Evolutionary conservation across 2,888 invertebrate genomes (phyloP).

Genomic region (Scrobipalpa costella): DNA sequence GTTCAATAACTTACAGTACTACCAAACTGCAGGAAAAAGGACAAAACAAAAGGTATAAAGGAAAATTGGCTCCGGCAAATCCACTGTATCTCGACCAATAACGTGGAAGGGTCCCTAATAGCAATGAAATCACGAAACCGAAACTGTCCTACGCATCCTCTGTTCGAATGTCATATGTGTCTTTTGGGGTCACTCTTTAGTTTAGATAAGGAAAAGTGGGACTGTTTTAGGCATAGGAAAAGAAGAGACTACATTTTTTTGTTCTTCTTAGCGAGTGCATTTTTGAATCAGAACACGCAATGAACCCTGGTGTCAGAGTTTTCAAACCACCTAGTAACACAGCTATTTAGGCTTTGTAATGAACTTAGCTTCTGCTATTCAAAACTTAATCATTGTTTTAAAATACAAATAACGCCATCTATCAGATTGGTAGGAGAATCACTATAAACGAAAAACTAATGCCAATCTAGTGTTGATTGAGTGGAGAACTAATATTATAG

Average conservation of each 20-base stretch:
- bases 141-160: conserved; percentile 71
- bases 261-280: neutral
- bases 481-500: too few relatives aligned
- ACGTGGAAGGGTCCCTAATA: conserved; percentile 78
- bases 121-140: conserved; percentile 80
- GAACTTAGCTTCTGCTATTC: too few relatives aligned
- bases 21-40: conserved; percentile 80
- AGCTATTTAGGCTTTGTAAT: too few relatives aligned
- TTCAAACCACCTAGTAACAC: too few relatives aligned
- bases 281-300: neutral
- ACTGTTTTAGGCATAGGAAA: neutral
- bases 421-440: too few relatives aligned
- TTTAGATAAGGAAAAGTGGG: conserved; percentile 18
- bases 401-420: too few relatives aligned
- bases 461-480: too few relatives aligned
- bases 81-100: conserved; percentile 81
- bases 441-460: too few relatives aligned
- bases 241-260: neutral
- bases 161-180: conserved; percentile 60
- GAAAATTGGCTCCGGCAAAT: conserved; percentile 81
- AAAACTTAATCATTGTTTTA: too few relatives aligned
- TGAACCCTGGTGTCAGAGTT: too few relatives aligned
- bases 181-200: conserved; percentile 26
- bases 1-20: conserved; percentile 75
- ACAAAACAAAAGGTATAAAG: conserved; percentile 82